Percentiles rank a stretch among this genome's conserved stretches.
phyloP scores from a whole-genome alignment of 2,797 vertebrate genomes.

The Liparis tanakae region DNA sequence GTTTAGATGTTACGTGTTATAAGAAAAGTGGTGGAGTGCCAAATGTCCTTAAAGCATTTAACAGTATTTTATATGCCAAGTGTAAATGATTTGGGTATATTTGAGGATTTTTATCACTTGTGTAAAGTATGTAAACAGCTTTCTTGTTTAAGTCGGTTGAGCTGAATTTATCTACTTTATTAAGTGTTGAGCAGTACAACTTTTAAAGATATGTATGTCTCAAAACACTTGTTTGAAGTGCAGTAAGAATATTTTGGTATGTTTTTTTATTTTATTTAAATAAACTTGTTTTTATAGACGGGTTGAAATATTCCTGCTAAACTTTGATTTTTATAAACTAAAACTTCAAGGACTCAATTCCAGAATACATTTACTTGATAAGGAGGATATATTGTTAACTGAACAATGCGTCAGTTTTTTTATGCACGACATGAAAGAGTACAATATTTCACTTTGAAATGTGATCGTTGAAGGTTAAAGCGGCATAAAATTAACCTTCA shows the following conservation, averaged over 20 bases:
- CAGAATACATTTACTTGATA: not conserved
- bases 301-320: not conserved
- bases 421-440: not conserved
- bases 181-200: not conserved
- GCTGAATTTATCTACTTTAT: not conserved
- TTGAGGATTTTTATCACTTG: not conserved
- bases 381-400: not conserved
- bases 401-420: not conserved
- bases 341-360: not conserved
- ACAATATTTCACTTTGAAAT: not conserved
- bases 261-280: not conserved
- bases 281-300: not conserved
- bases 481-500: not conserved
- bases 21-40: not conserved
- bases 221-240: not conserved
- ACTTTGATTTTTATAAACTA: not conserved
- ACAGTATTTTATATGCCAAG: not conserved
- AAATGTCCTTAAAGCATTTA: not conserved
- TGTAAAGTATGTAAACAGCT: no score
- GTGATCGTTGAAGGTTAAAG: not conserved
- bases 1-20: constrained; percentile 6
- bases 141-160: not conserved
- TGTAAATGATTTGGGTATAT: not conserved
- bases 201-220: no score
- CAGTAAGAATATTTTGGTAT: not conserved